phyloP scores from a whole-genome alignment of 2,888 invertebrate species.

The Lasioglossum oenotherae region DNA sequence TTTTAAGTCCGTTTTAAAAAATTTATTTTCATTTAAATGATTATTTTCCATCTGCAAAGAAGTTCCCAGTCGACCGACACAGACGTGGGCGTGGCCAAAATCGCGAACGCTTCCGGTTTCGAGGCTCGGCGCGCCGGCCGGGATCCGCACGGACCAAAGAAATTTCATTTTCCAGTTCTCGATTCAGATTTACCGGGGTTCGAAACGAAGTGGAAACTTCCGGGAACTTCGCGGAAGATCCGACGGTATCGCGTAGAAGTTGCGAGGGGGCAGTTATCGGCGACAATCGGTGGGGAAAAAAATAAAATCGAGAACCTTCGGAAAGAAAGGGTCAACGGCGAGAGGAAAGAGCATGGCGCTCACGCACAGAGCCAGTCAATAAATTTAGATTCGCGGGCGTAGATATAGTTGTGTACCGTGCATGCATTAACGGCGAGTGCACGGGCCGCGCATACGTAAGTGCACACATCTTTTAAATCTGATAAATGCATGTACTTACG shows the following conservation, averaged over 20 bases:
- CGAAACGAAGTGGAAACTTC: neutral
- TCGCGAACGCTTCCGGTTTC: neutral
- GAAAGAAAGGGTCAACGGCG: neutral
- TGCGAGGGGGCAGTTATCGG: neutral
- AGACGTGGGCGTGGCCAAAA: neutral
- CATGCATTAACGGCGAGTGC: slow-evolving; percentile 39
- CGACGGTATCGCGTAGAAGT: neutral
- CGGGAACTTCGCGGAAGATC: neutral
- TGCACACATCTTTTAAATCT: slow-evolving; percentile 53
- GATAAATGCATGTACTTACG: slow-evolving; percentile 55
- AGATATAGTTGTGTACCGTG: slow-evolving; percentile 19
- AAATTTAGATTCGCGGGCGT: slow-evolving; percentile 41
- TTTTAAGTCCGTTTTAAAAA: too few species aligned
- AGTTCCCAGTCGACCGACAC: neutral
- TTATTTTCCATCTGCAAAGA: neutral
- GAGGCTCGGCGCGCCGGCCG: too few species aligned
- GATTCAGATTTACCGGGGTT: neutral
- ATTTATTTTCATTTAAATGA: too few species aligned
- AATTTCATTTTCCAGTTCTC: neutral
- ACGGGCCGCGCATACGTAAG: slow-evolving; percentile 17
- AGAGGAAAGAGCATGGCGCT: neutral
- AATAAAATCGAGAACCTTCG: neutral
- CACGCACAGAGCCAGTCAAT: slow-evolving; percentile 13
- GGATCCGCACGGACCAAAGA: neutral
- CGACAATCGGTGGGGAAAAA: neutral